Evolutionary conservation across 2,888 invertebrate genomes (phyloP), one percentile per base, ranked within the genome.

Genomic region (Hirtodrosophila confusa): DNA sequence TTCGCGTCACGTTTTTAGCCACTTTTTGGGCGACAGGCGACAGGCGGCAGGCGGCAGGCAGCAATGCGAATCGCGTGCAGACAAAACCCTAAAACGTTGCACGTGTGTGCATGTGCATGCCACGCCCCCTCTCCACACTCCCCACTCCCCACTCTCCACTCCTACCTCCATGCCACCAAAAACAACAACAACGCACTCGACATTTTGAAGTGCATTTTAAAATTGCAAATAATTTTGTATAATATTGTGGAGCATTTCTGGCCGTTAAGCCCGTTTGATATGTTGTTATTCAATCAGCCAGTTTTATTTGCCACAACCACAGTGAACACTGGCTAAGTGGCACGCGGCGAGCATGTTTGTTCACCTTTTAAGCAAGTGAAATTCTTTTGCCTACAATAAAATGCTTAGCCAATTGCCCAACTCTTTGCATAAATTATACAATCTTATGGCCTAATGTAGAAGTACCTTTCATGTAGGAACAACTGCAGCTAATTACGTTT

Each of bases 1-100:
- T 82, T 70, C 80, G 27, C 71, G 72, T 83, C 80, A 83, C 80
- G 80, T 82, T 78, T 69, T 76, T 55, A 67, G 83, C 71, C 71
- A 80, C 74, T 82, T 82, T 80, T 83, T 69, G 44, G 69, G 68
- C 63, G 78, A 67, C 71, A 69, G 71, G 55, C 65, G 56, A 57
- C 55, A 72, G 75, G 61, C 61, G 64, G 36, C 31, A 54, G n/a
- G 55, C 65, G 56, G 60, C 55, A 72, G 75, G 61, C 61, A 61
- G 36, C 31, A 54, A 23, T 41, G 71, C 11, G 43, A 49, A 60
- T 71, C 74, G 69, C 71, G 69, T 74, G 75, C 79, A 80, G 79
- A 78, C 78, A 66, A 68, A 75, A 69, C 65, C 77, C 65, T 68
- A 63, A 68, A 68, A 23, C 48, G 72, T 39, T 41, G 58, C 78